phyloP scores from a whole-genome alignment of 2,113 vertebrate species.

The Anarhynchus alexandrinus region DNA sequence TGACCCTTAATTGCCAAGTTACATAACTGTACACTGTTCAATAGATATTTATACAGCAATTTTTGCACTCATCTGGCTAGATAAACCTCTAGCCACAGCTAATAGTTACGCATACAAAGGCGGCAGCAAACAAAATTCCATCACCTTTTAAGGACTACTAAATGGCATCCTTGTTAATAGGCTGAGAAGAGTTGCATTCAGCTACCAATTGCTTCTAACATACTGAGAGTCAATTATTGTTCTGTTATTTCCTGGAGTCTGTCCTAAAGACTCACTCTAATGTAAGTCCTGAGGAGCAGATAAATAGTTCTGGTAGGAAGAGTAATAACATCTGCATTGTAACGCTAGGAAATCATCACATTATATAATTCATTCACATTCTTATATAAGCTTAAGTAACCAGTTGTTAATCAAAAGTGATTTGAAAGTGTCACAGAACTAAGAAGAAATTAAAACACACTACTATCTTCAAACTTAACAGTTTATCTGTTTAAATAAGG shows the following conservation, averaged over 20 bases:
- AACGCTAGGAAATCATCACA: background rate
- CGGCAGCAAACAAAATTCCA: background rate
- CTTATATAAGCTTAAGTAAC: background rate
- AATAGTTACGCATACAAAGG: background rate
- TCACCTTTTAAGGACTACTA: slow-evolving; percentile 6
- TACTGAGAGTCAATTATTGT: background rate
- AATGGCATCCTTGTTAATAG: background rate
- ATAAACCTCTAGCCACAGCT: background rate
- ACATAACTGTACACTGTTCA: background rate
- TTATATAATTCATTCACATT: background rate
- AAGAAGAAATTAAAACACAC: background rate
- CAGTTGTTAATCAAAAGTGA: background rate
- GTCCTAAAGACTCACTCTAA: background rate
- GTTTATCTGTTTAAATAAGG: background rate
- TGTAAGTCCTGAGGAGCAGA: background rate
- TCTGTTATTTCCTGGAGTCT: background rate
- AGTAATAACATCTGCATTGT: background rate
- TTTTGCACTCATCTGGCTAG: background rate
- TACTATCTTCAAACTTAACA: background rate
- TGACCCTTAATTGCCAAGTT: background rate
- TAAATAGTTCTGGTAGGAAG: background rate
- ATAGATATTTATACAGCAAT: background rate
- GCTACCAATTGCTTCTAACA: background rate
- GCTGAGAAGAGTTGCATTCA: background rate
- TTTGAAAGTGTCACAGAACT: background rate